Evolutionary conservation across 2,113 vertebrate genomes (phyloP), one percentile per base, ranked within the genome.

Genomic region (Athene noctua): DNA sequence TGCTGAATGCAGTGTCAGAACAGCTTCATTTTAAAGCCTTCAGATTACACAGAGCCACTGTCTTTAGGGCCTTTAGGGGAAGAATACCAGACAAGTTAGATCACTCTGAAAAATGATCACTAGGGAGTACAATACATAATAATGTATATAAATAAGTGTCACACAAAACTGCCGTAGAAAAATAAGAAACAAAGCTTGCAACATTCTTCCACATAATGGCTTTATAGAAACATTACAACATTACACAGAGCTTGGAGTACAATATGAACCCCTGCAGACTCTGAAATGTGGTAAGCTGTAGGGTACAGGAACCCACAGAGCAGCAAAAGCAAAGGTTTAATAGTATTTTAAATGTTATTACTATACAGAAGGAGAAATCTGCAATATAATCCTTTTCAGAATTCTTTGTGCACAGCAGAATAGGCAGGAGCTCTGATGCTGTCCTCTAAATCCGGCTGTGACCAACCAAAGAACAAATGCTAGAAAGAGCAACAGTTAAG

Each of bases 321-420:
- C 91, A 94, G 73, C n/a, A 88, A 96, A 97, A 96, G 94, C 96
- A 96, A 90, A 98, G 74, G 86, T 97, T 97, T 97, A 97, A 98
- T 97, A 92, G 85, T 94, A 94, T 98, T 98, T 98, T 97, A 97
- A 98, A 98, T 97, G 98, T 97, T 98, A 96, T 96, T 97, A 96
- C 97, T 98, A 72, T 78, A 94, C 13, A 94, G 92, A 97, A 97
- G 62, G 67, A 54, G 81, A 94, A 96, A 97, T 97, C 88, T 95
- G 87, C 51, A 54, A 92, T 90, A 94, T 97, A 96, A 98, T 96
- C 93, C 32, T 92, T 97, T 96, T 92, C 57, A 58, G 91, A 92
- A 96, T 96, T 74, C 85, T 94, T 81, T 91, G 88, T 92, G 59
- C 4, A 0, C 25, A 20, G 73, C 23, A 52, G 88, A 93, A 94